A percentile compares a stretch with the other conserved stretches of the same genome.
Evolutionary conservation across 2,797 vertebrate species (phyloP).

Genomic region (Sorex maritimensis): DNA sequence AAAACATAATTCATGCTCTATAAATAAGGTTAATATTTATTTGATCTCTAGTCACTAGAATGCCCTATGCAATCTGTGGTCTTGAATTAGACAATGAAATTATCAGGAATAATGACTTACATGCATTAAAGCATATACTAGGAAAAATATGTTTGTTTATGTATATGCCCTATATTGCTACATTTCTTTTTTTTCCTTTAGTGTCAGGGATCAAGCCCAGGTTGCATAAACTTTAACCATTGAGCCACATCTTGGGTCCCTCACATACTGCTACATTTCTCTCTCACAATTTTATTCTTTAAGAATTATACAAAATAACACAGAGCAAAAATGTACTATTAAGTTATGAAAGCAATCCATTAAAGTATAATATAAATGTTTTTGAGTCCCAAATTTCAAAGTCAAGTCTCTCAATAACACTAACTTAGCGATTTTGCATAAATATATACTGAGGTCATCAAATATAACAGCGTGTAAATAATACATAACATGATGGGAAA

Average conservation of each 20-base stretch:
- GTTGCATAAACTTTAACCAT: too few relatives aligned
- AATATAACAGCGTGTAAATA: conserved; percentile 71
- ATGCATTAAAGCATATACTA: conserved; percentile 53
- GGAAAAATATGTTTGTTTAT: conserved; percentile 20
- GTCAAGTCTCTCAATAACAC: conserved; percentile 74
- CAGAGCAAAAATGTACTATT: conserved; percentile 70
- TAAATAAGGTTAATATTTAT: conserved; percentile 73
- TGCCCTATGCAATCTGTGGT: conserved; percentile 62
- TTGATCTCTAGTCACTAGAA: conserved; percentile 65
- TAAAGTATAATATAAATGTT: conserved; percentile 73
- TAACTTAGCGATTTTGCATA: conserved; percentile 68
- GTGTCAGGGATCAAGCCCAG: too few relatives aligned
- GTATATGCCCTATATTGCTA: conserved; percentile 22
- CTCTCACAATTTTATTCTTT: conserved; percentile 1
- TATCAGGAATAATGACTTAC: conserved; percentile 58
- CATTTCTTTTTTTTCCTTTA: not conserved
- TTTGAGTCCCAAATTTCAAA: conserved; percentile 70
- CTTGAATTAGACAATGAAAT: conserved; percentile 76
- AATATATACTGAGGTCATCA: conserved; percentile 63
- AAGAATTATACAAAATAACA: conserved; percentile 71
- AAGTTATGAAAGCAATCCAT: conserved; percentile 62
- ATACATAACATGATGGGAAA: conserved; percentile 70
- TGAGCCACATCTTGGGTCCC: too few relatives aligned
- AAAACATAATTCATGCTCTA: conserved; percentile 46
- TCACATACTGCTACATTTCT: not conserved